Conservation (phyloP, 2,888 invertebrate genomes). For the Lithophane ornitopus region DNA sequence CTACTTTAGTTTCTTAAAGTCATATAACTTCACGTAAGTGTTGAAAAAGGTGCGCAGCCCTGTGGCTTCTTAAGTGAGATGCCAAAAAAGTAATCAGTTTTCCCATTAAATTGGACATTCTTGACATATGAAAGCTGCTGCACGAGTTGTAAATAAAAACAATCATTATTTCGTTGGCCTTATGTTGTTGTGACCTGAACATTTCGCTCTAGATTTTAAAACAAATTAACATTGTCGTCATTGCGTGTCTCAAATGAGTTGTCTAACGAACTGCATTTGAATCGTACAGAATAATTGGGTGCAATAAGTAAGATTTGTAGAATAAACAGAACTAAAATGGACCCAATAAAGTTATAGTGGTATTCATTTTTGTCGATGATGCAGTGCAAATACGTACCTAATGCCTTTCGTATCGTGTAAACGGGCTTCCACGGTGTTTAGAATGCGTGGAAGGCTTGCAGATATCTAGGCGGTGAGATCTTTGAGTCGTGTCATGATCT, state of each 20-base stretch:
- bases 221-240: neutral
- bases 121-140: constrained; percentile 19
- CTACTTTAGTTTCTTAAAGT: neutral
- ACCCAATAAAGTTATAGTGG: neutral
- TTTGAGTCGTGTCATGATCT: constrained; percentile 65
- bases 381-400: too few relatives aligned
- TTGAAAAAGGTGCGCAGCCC: neutral
- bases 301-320: too few relatives aligned
- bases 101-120: constrained; percentile 9
- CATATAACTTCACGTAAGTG: too few relatives aligned
- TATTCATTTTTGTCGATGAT: neutral
- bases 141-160: constrained; percentile 7
- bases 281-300: too few relatives aligned
- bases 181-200: too few relatives aligned
- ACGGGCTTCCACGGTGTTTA: constrained; percentile 27
- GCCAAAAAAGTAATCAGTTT: neutral
- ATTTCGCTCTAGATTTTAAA: neutral
- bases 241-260: neutral
- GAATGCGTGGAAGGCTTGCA: constrained; percentile 56
- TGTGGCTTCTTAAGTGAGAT: neutral
- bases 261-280: too few relatives aligned
- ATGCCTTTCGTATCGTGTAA: constrained; percentile 14
- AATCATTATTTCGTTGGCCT: too few relatives aligned
- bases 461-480: constrained; percentile 62
- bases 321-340: neutral